A percentile compares a stretch with the other conserved stretches of the same genome.
Conservation (phyloP, 1,140 invertebrate species). For the Temnothorax nylanderi region DNA sequence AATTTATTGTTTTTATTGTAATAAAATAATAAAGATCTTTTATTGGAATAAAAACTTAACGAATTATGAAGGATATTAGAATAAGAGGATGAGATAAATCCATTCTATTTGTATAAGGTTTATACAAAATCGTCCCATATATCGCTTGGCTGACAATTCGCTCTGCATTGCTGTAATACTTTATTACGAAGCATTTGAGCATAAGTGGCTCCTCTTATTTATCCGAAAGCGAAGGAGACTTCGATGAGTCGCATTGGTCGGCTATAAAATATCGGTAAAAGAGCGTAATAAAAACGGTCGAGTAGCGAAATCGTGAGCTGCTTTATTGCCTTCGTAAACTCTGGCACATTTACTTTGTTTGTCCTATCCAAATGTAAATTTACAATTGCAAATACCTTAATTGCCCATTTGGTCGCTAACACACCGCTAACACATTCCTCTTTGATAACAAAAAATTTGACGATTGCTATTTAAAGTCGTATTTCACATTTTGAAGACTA, state of each 20-base stretch:
- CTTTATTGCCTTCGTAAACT: conserved; percentile 29
- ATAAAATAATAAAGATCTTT: not conserved
- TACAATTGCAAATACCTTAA: conserved; percentile 1
- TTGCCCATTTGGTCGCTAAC: not conserved
- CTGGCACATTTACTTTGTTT: not conserved
- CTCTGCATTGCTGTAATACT: not conserved
- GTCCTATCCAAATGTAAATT: not conserved
- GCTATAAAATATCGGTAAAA: conserved; percentile 11
- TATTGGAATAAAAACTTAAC: not conserved
- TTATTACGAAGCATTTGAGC: not conserved
- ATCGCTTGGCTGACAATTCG: not conserved
- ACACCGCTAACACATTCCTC: not conserved
- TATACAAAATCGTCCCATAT: not conserved
- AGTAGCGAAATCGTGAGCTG: not conserved
- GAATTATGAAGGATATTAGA: not conserved
- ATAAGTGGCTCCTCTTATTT: conserved; percentile 5
- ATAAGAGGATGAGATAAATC: not conserved
- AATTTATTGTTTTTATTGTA: not conserved
- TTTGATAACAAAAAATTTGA: not conserved
- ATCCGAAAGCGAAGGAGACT: conserved; percentile 9
- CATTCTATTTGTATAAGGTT: not conserved
- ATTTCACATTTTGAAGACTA: not conserved
- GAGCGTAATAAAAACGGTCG: not conserved
- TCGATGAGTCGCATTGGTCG: not conserved
- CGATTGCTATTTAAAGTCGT: not conserved